phyloP scores from a whole-genome alignment of 2,797 vertebrate genomes.

The Tapera naevia region DNA sequence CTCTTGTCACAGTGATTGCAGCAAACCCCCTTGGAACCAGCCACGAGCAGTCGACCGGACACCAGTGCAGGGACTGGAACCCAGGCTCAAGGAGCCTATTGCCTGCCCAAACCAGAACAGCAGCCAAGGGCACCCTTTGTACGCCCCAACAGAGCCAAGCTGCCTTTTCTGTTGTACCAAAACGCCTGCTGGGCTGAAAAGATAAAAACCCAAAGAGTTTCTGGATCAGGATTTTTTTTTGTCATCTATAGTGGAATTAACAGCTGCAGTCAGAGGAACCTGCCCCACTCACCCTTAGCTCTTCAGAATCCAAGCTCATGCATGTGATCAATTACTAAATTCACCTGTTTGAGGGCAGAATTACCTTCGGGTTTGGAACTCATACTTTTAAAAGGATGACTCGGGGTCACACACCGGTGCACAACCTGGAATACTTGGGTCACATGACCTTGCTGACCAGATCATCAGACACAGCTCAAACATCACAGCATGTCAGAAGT shows the following conservation, averaged over 20 bases:
- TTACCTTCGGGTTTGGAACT: not conserved
- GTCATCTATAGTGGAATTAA: not conserved
- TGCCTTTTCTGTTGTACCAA: not conserved
- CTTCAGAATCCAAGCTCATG: not conserved
- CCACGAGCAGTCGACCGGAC: not conserved
- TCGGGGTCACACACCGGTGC: not conserved
- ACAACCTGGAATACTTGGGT: slow-evolving; percentile 5
- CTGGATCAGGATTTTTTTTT: not conserved
- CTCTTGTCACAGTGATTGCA: not conserved
- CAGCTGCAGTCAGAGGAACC: not conserved
- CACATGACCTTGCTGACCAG: slow-evolving; percentile 56
- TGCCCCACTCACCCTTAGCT: not conserved
- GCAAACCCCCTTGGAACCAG: not conserved
- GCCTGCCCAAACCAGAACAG: not conserved
- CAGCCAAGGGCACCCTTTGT: not conserved
- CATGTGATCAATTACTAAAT: not conserved
- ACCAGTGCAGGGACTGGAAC: not conserved
- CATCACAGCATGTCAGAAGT: slow-evolving; percentile 37
- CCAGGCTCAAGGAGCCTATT: not conserved
- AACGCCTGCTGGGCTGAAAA: not conserved
- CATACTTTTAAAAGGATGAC: not conserved
- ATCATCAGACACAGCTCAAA: slow-evolving; percentile 58
- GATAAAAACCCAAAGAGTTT: not conserved
- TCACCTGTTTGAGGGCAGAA: not conserved
- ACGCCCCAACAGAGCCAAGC: not conserved